These are phyloP conservation scores for Ellobium chinense DNA, from an alignment of 2,888 invertebrate species.

Conservation along the genomic window DNA sequence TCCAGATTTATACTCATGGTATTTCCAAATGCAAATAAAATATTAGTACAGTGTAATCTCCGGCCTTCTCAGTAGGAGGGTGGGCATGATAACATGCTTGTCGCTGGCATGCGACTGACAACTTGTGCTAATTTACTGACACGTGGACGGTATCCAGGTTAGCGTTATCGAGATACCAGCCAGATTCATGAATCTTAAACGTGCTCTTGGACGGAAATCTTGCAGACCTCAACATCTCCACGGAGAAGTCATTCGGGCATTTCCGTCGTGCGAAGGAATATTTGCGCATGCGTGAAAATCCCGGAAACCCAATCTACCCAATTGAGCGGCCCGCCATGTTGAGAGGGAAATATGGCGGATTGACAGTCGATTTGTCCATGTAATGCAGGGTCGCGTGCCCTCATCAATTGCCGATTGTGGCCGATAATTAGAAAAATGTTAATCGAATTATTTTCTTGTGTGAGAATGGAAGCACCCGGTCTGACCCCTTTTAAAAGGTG, in stretches of 20 bases:
- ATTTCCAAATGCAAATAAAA: no score
- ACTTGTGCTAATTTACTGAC: no score
- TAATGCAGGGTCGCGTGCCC: constrained; percentile 21
- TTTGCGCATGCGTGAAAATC: constrained; percentile 22
- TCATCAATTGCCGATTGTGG: background rate
- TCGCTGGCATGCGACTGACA: no score
- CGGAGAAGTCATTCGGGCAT: constrained; percentile 12
- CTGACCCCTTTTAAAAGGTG: background rate
- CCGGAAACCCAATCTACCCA: background rate
- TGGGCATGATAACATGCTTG: no score
- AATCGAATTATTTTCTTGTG: constrained; percentile 11
- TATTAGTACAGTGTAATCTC: no score
- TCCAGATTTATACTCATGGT: no score
- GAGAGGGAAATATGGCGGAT: background rate
- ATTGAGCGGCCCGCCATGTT: background rate
- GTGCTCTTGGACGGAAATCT: no score
- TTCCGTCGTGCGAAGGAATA: constrained; percentile 6
- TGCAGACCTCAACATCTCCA: background rate
- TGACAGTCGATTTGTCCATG: constrained; percentile 23
- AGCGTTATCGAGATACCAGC: no score
- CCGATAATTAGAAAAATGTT: constrained; percentile 28
- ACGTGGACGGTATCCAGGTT: no score
- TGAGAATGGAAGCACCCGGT: background rate
- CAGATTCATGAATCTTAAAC: no score
- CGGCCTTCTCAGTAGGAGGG: no score